Percentiles rank a stretch among this genome's conserved stretches.
Conservation (phyloP, 2,113 vertebrate species). For the Porphyrio hochstetteri region DNA sequence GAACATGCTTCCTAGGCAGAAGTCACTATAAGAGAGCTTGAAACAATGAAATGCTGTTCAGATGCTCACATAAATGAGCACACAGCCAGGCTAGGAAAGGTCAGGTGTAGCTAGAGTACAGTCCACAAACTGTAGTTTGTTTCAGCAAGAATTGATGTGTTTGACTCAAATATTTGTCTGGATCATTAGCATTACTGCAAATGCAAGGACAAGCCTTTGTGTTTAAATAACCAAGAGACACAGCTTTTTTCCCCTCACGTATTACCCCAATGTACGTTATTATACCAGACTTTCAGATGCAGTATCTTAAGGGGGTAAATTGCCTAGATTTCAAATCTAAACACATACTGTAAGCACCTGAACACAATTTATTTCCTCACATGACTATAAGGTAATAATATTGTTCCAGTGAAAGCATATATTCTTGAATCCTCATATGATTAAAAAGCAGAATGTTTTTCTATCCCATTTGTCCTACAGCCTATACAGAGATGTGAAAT, state of each 20-base stretch:
- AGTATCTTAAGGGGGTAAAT: neutral
- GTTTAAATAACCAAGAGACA: conserved; percentile 11
- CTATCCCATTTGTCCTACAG: neutral
- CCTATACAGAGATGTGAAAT: neutral
- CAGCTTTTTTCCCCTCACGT: neutral
- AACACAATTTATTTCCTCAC: neutral
- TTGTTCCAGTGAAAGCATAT: neutral
- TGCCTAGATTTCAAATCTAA: neutral
- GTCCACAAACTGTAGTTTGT: conserved; percentile 32
- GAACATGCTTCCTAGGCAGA: neutral
- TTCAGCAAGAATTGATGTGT: conserved; percentile 25
- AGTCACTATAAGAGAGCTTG: neutral
- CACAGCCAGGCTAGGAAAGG: conserved; percentile 1
- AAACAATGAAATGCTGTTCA: neutral
- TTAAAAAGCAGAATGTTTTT: neutral
- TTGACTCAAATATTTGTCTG: conserved; percentile 61
- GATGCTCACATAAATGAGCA: neutral
- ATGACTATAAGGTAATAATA: neutral
- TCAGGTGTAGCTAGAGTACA: conserved; percentile 27
- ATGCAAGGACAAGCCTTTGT: neutral
- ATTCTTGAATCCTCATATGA: neutral
- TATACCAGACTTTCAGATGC: neutral
- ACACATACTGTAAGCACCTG: neutral
- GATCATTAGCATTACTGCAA: neutral
- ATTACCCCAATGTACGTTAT: neutral